Evolutionary conservation across 2,113 vertebrate species (phyloP).

Genomic region (Gadus chalcogrammus): DNA sequence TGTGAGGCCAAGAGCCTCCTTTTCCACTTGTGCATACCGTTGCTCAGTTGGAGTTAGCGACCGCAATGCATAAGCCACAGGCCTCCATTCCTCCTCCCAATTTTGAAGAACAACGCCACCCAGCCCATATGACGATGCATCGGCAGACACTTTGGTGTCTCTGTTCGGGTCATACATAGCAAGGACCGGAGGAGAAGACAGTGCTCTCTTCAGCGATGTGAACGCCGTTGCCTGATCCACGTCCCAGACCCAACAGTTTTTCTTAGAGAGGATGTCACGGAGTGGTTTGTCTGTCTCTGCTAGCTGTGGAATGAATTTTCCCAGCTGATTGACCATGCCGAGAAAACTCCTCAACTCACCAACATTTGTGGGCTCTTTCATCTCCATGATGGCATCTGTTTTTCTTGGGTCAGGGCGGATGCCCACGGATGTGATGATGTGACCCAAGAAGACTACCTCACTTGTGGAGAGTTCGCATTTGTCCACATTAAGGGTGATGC

Average conservation of each 20-base stretch:
- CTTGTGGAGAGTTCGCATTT: slow-evolving; percentile 14
- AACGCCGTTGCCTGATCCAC: no score
- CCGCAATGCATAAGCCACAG: no score
- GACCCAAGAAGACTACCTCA: slow-evolving; percentile 21
- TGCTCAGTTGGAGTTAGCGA: no score
- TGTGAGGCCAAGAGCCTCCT: no score
- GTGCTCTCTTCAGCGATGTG: background rate
- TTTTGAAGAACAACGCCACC: no score
- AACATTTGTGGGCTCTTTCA: background rate
- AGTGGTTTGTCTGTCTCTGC: background rate
- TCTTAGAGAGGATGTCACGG: background rate
- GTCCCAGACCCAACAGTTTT: slow-evolving; percentile 1
- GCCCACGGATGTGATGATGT: background rate
- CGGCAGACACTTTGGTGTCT: no score
- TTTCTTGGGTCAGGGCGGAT: slow-evolving; percentile 13
- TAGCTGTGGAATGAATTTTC: slow-evolving; percentile 24
- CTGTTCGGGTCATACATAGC: no score
- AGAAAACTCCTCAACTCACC: slow-evolving; percentile 24
- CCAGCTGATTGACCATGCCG: slow-evolving; percentile 21
- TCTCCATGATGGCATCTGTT: slow-evolving; percentile 10
- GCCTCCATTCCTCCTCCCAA: no score
- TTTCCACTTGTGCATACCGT: no score
- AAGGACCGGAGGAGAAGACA: slow-evolving; percentile 13
- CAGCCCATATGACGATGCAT: no score
- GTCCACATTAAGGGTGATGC: slow-evolving; percentile 21